These are phyloP conservation scores for Drosophila mimetica DNA, from an alignment of 2,888 invertebrate species.

Conservation along the genomic window DNA sequence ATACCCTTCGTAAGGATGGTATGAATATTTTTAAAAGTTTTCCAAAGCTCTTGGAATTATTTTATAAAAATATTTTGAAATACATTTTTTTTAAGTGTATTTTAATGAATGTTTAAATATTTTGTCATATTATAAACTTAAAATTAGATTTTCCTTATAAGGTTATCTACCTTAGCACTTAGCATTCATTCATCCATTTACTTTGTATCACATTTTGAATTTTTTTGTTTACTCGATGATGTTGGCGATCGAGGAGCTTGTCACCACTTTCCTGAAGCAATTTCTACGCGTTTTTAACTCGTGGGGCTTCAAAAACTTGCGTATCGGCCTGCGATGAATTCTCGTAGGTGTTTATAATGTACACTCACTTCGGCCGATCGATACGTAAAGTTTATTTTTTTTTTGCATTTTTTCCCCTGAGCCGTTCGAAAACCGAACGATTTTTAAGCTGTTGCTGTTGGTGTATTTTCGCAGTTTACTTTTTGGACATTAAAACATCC, in stretches of 20 bases:
- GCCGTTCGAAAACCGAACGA: slow-evolving; percentile 46
- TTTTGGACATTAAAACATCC: slow-evolving; percentile 82
- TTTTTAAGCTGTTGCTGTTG: slow-evolving; percentile 56
- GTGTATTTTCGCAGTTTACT: slow-evolving; percentile 76
- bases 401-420: slow-evolving; percentile 15
- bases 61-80: no score
- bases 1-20: slow-evolving; percentile 4
- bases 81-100: no score
- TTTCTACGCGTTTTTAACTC: slow-evolving; percentile 76
- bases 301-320: slow-evolving; percentile 63
- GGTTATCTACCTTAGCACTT: neutral
- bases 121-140: no score
- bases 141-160: neutral
- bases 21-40: neutral
- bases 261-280: slow-evolving; percentile 80
- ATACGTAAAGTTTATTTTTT: slow-evolving; percentile 45
- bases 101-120: no score
- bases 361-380: slow-evolving; percentile 74
- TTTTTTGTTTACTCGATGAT: slow-evolving; percentile 36
- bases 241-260: slow-evolving; percentile 61
- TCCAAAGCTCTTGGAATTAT: no score
- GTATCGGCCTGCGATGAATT: slow-evolving; percentile 57
- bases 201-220: slow-evolving; percentile 50
- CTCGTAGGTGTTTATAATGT: slow-evolving; percentile 79
- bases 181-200: slow-evolving; percentile 37